A percentile compares a stretch with the other conserved stretches of the same genome.
These are phyloP conservation scores for Epinephelus cyanopodus DNA, from an alignment of 2,113 vertebrate species.

Conservation along the genomic window DNA sequence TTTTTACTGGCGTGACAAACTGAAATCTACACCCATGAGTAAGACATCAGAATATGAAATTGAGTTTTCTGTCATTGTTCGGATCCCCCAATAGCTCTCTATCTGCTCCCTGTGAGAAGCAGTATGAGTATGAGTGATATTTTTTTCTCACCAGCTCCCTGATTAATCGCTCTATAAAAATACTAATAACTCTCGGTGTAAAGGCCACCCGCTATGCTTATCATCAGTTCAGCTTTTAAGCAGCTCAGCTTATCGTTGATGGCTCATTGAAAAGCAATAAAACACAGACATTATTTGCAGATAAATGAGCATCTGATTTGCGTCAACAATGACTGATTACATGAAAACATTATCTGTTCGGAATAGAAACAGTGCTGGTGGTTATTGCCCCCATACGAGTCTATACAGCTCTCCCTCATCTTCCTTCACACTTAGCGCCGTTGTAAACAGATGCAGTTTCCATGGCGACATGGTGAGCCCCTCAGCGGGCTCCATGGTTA, in stretches of 20 bases:
- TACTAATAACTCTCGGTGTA: conserved; percentile 10
- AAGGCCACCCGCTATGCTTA: conserved; percentile 44
- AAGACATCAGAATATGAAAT: not conserved
- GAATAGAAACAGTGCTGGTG: not conserved
- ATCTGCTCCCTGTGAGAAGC: conserved; percentile 11
- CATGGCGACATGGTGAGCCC: conserved; percentile 87
- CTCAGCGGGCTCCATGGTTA: conserved; percentile 86
- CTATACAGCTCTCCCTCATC: conserved; percentile 50
- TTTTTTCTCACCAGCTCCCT: conserved; percentile 19
- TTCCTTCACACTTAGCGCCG: conserved; percentile 61
- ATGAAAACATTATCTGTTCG: not conserved
- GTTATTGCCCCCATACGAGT: conserved; percentile 33
- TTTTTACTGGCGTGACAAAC: no score
- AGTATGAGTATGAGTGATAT: not conserved
- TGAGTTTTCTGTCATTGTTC: not conserved
- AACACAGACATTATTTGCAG: conserved; percentile 18
- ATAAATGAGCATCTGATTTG: conserved; percentile 37
- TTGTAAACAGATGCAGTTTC: conserved; percentile 97
- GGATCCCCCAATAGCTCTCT: not conserved
- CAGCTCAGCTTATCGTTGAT: not conserved
- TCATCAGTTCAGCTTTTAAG: conserved; percentile 43
- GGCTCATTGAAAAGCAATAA: conserved; percentile 41
- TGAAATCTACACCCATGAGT: no score
- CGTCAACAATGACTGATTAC: not conserved
- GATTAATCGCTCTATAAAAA: conserved; percentile 57